phyloP scores from a whole-genome alignment of 2,797 vertebrate genomes.

The Acanthornis magna region DNA sequence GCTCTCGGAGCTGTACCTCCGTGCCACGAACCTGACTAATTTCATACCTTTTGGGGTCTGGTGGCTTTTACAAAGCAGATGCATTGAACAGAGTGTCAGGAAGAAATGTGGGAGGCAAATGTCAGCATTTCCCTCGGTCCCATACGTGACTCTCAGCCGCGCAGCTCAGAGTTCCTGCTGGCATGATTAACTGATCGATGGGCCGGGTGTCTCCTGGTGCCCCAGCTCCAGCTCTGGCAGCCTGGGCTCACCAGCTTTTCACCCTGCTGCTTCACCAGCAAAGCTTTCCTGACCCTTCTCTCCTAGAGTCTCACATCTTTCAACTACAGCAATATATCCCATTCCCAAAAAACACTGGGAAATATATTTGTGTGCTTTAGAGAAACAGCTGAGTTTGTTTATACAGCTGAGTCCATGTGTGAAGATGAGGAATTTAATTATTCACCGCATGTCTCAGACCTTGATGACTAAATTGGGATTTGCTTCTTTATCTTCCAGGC shows the following conservation, averaged over 20 bases:
- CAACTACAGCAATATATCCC: not conserved
- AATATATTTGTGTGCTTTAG: not conserved
- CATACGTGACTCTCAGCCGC: rapidly evolving
- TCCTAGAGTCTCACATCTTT: not conserved
- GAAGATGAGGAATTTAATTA: slow-evolving; percentile 67
- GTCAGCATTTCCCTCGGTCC: not conserved
- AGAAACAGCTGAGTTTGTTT: slow-evolving; percentile 54
- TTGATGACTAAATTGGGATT: slow-evolving; percentile 70
- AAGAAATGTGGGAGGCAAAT: not conserved
- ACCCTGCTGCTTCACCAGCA: not conserved
- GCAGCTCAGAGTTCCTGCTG: not conserved
- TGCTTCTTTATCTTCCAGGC: slow-evolving; percentile 55
- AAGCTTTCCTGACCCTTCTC: not conserved
- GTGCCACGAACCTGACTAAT: not conserved
- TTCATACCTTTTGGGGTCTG: not conserved
- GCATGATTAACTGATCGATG: not conserved
- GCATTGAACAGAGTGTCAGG: not conserved
- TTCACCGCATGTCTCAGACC: slow-evolving; percentile 61
- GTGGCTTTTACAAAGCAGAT: not conserved
- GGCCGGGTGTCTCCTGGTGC: not conserved
- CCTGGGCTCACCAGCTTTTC: not conserved
- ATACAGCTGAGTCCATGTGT: slow-evolving; percentile 33
- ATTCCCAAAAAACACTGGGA: not conserved
- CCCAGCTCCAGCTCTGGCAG: not conserved
- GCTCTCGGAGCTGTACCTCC: not conserved